phyloP scores from a whole-genome alignment of 2,888 invertebrate genomes.

The Drosophila sordidapex region DNA sequence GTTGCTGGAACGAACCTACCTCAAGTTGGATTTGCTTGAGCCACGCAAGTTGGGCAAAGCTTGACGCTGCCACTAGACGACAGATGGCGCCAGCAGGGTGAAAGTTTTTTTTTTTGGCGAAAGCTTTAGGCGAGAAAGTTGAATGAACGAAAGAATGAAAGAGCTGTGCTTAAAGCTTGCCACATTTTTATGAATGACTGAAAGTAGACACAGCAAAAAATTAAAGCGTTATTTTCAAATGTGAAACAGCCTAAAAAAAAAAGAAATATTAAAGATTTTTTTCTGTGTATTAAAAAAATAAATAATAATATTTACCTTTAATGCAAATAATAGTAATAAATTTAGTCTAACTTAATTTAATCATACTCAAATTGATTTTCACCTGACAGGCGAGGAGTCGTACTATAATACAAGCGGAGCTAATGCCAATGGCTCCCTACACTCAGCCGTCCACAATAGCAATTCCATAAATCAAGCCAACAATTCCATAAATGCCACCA shows the following conservation, averaged over 20 bases:
- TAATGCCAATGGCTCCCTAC: slow-evolving; percentile 83
- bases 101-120: slow-evolving; percentile 45
- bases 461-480: slow-evolving; percentile 82
- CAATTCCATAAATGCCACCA: slow-evolving; percentile 81
- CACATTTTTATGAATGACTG: slow-evolving; percentile 62
- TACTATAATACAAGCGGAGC: slow-evolving; percentile 81
- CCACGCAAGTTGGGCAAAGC: slow-evolving; percentile 35
- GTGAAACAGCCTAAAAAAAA: neutral
- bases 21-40: slow-evolving; percentile 55
- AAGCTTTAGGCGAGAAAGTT: slow-evolving; percentile 46
- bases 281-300: neutral
- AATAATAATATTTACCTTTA: neutral
- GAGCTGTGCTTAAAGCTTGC: slow-evolving; percentile 34
- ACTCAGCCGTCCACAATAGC: slow-evolving; percentile 83
- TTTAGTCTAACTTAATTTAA: neutral
- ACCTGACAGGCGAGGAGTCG: slow-evolving; percentile 82
- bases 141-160: slow-evolving; percentile 21
- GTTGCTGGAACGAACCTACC: slow-evolving; percentile 56
- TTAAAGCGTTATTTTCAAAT: neutral
- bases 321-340: neutral
- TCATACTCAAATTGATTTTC: neutral
- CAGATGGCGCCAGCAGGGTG: slow-evolving; percentile 59
- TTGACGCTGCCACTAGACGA: slow-evolving; percentile 12
- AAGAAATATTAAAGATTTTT: neutral
- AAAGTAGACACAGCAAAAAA: neutral